A percentile compares a stretch with the other conserved stretches of the same genome.
phyloP scores from a whole-genome alignment of 1,140 invertebrate genomes.

The Brachionus calyciflorus region DNA sequence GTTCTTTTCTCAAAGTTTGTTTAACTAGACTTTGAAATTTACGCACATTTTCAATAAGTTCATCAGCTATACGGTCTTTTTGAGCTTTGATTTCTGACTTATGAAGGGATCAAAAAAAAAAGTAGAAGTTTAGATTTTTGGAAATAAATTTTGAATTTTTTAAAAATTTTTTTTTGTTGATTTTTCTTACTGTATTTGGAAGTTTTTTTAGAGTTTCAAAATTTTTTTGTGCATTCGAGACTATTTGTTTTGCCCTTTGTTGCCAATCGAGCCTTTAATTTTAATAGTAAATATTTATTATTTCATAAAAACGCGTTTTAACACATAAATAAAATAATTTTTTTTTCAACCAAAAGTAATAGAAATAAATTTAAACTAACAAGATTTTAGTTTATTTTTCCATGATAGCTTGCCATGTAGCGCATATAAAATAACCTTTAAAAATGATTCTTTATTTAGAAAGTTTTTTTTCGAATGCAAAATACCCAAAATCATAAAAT shows the following conservation, averaged over 20 bases:
- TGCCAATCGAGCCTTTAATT: conserved; percentile 16
- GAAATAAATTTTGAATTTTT: not conserved
- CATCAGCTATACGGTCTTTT: not conserved
- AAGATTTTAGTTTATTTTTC: no score
- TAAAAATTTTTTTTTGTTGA: not conserved
- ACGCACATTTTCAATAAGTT: not conserved
- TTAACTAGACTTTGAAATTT: not conserved
- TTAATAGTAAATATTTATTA: no score
- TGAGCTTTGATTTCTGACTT: not conserved
- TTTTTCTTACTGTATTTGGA: conserved; percentile 1
- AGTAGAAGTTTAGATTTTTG: no score
- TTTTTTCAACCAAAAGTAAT: no score
- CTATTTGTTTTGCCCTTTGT: conserved; percentile 8
- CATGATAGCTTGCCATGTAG: no score
- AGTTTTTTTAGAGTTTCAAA: not conserved
- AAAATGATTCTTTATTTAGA: no score
- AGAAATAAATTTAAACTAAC: no score
- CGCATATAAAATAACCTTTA: no score
- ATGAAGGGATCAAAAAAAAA: not conserved
- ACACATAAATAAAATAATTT: no score
- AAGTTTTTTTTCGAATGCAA: no score
- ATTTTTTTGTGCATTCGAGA: conserved; percentile 8
- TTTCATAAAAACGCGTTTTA: no score
- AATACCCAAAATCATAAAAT: no score
- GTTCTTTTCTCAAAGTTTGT: not conserved